A percentile compares a stretch with the other conserved stretches of the same genome.
Conservation (phyloP, 2,888 invertebrate species). For the Aelia acuminata region DNA sequence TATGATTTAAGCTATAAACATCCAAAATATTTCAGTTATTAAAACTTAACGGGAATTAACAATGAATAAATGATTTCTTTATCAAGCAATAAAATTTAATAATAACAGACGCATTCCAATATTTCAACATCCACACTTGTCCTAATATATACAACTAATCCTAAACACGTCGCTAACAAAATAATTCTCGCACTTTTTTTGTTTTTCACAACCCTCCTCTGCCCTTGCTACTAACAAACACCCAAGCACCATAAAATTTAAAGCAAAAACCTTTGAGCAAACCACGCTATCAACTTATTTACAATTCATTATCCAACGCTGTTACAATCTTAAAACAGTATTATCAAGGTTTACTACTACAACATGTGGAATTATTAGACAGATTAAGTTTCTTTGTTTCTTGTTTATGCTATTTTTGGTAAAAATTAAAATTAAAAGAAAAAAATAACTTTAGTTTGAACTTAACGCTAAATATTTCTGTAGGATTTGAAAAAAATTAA, state of each 20-base stretch:
- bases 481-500: background rate
- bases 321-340: background rate
- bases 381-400: slow-evolving; percentile 1
- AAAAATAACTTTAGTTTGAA: background rate
- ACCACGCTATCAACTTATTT: slow-evolving; percentile 27
- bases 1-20: background rate
- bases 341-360: background rate
- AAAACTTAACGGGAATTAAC: background rate
- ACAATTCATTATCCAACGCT: background rate
- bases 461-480: background rate
- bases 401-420: slow-evolving; percentile 1
- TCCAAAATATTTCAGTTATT: background rate
- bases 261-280: slow-evolving; percentile 40
- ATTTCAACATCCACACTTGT: background rate
- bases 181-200: background rate
- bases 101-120: background rate
- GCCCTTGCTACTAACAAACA: background rate
- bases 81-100: slow-evolving; percentile 19
- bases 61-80: background rate
- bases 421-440: background rate
- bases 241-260: slow-evolving; percentile 22
- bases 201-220: background rate
- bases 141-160: background rate
- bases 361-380: background rate
- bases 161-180: background rate